These are phyloP conservation scores for Panorpa germanica DNA, from an alignment of 2,888 invertebrate genomes.

Conservation along the genomic window DNA sequence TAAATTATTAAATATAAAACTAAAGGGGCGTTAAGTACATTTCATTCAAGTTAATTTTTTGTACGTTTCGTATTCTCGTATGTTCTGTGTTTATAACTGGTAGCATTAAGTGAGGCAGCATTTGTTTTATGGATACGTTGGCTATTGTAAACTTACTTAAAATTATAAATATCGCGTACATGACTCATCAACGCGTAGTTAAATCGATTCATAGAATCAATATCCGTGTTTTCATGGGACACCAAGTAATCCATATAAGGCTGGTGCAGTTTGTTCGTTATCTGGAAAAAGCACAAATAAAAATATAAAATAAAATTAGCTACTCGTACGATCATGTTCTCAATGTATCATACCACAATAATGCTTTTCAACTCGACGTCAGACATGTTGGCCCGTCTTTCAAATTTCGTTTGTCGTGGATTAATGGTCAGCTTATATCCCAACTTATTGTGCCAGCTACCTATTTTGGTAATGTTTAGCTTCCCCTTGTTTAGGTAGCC, in stretches of 20 bases:
- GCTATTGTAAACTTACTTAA: slow-evolving; percentile 29
- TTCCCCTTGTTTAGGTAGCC: slow-evolving; percentile 31
- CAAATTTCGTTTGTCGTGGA: slow-evolving; percentile 20
- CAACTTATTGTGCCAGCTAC: slow-evolving; percentile 23
- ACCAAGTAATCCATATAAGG: slow-evolving; percentile 30
- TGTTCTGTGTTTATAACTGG: too few relatives aligned
- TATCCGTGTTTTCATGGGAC: slow-evolving; percentile 27
- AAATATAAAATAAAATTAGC: slow-evolving; percentile 1
- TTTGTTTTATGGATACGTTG: slow-evolving; percentile 5
- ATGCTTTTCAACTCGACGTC: slow-evolving; percentile 33
- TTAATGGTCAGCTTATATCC: slow-evolving; percentile 14
- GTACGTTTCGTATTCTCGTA: too few relatives aligned
- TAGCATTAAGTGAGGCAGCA: slow-evolving; percentile 2
- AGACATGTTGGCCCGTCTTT: slow-evolving; percentile 29
- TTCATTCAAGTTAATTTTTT: too few relatives aligned
- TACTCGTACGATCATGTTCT: slow-evolving; percentile 9
- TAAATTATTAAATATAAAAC: too few relatives aligned
- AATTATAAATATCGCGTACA: slow-evolving; percentile 42
- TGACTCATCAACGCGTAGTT: slow-evolving; percentile 37
- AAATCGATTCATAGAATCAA: slow-evolving; percentile 42
- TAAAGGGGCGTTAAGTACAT: too few relatives aligned
- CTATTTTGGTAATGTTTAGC: slow-evolving; percentile 27
- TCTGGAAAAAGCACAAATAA: slow-evolving; percentile 14
- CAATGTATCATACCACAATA: slow-evolving; percentile 25
- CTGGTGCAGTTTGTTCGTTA: slow-evolving; percentile 24